These are phyloP conservation scores for Lordiphosa fenestrarum DNA, from an alignment of 2,888 invertebrate species.

Conservation along the genomic window DNA sequence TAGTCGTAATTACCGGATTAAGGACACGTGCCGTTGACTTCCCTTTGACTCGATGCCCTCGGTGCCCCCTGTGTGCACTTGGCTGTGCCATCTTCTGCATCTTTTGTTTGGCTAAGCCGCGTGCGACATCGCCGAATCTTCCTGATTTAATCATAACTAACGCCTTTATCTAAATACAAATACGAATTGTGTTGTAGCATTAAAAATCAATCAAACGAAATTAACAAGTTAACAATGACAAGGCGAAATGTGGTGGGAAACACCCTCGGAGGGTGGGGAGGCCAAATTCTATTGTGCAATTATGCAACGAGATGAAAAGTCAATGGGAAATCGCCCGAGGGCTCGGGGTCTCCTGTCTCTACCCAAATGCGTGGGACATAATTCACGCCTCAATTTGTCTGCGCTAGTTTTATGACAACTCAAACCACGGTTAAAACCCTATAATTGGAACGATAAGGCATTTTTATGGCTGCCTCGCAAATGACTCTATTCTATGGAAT, in stretches of 20 bases:
- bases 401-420: constrained; percentile 50
- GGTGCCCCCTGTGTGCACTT: constrained; percentile 46
- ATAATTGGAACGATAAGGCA: constrained; percentile 54
- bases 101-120: constrained; percentile 65
- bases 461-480: constrained; percentile 38
- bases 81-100: constrained; percentile 26
- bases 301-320: constrained; percentile 45
- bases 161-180: constrained; percentile 34
- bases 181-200: constrained; percentile 56
- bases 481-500: constrained; percentile 67
- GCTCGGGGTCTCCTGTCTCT: background rate
- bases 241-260: constrained; percentile 33
- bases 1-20: constrained; percentile 69
- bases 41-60: constrained; percentile 61
- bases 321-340: constrained; percentile 27
- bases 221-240: constrained; percentile 74
- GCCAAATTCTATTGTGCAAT: constrained; percentile 56
- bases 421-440: constrained; percentile 46
- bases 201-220: constrained; percentile 77
- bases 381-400: constrained; percentile 54
- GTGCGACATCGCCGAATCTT: constrained; percentile 47
- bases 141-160: constrained; percentile 73
- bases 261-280: constrained; percentile 6
- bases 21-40: constrained; percentile 70
- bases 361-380: constrained; percentile 8